Evolutionary conservation across 2,888 invertebrate genomes (phyloP).

Genomic region (Eupithecia inturbata): DNA sequence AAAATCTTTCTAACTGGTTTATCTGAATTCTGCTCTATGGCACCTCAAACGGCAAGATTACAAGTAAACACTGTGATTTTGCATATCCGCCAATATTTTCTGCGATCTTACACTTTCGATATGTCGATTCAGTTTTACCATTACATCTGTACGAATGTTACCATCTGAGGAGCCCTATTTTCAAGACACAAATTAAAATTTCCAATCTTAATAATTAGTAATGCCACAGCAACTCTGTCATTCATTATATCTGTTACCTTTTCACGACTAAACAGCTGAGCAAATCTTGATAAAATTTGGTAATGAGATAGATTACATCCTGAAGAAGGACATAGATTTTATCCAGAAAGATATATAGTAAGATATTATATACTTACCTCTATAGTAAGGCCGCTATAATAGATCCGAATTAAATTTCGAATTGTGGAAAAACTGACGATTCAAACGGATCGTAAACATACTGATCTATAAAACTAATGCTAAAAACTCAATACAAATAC

Average conservation of each 20-base stretch:
- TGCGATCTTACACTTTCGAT: constrained; percentile 36
- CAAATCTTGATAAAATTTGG: neutral
- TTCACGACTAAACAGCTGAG: too few species aligned
- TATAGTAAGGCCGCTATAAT: too few species aligned
- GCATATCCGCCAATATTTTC: constrained; percentile 44
- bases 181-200: neutral
- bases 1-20: neutral
- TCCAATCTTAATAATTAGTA: neutral
- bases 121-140: constrained; percentile 24
- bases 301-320: neutral
- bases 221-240: neutral
- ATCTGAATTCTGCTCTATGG: constrained; percentile 39
- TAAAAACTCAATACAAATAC: neutral
- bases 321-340: neutral
- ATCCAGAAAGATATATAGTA: too few species aligned
- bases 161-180: neutral
- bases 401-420: too few species aligned
- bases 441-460: neutral
- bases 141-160: neutral
- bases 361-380: too few species aligned
- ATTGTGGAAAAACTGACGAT: neutral
- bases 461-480: neutral
- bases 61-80: constrained; percentile 48
- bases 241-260: too few species aligned
- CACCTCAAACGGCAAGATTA: constrained; percentile 39